Percentiles rank a stretch among this genome's conserved stretches.
phyloP scores from a whole-genome alignment of 2,113 vertebrate genomes.

The Gobiocypris rarus region DNA sequence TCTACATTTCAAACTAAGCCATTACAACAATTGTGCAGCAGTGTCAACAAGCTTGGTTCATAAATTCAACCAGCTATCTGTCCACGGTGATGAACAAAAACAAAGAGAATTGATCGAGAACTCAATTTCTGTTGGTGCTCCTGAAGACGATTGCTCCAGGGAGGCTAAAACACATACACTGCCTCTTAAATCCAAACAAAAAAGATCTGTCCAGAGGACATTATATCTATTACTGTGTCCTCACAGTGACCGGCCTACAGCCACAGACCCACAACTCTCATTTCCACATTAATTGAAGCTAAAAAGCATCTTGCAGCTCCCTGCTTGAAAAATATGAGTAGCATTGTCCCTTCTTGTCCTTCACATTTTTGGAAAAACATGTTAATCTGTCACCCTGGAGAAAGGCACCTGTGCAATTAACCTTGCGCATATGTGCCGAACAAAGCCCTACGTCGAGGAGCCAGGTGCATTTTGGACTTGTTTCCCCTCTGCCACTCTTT shows the following conservation, averaged over 20 bases:
- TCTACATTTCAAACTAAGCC: too few relatives aligned
- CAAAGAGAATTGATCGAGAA: conserved; percentile 67
- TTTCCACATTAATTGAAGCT: conserved; percentile 73
- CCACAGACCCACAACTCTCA: conserved; percentile 63
- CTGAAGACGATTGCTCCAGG: conserved; percentile 58
- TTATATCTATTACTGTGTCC: conserved; percentile 35
- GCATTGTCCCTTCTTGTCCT: conserved; percentile 42
- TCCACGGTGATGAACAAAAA: conserved; percentile 56
- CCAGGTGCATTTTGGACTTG: conserved; percentile 69
- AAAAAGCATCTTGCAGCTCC: conserved; percentile 68
- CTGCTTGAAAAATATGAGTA: conserved; percentile 59
- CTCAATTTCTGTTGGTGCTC: conserved; percentile 65
- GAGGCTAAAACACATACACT: conserved; percentile 27
- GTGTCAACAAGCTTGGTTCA: conserved; percentile 71
- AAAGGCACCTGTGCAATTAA: conserved; percentile 80
- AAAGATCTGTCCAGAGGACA: background rate
- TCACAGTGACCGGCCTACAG: conserved; percentile 45
- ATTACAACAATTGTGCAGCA: conserved; percentile 70
- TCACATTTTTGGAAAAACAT: conserved; percentile 74
- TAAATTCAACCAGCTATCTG: conserved; percentile 77
- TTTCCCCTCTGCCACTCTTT: conserved; percentile 63
- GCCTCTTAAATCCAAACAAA: conserved; percentile 29
- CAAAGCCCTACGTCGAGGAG: conserved; percentile 66
- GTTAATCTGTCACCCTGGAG: conserved; percentile 71
- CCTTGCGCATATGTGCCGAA: conserved; percentile 72